Evolutionary conservation across 2,113 vertebrate genomes (phyloP), one percentile per base, ranked within the genome.

Genomic region (Channa argus): DNA sequence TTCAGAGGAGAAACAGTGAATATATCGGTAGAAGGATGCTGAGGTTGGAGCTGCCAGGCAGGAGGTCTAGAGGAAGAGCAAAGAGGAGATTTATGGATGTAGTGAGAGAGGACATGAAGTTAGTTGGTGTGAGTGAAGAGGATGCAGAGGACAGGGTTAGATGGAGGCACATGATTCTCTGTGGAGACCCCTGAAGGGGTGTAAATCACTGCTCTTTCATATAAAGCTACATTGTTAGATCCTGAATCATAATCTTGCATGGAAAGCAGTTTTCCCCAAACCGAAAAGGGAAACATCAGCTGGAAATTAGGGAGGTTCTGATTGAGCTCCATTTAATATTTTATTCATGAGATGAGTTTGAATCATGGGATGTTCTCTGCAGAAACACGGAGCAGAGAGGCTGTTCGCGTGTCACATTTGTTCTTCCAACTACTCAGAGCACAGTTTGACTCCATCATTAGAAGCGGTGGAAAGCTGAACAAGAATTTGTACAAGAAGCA

Each of bases 201-300:
- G 69, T 76, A 67, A 45, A 59, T 79, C 67, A 55, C 7, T 13
- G 5, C 12, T 7, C 11, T 41, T 34, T 34, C 8, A 52, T n/a
- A 24, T 75, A 11, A 62, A n/a, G 66, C 70, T 12, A 0, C 61
- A 14, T 45, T 0, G 38, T 33, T 24, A 50, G 43, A 54, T 43
- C 33, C n/a, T 58, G 53, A 75, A 78, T 82, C 74, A 45, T 69
- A 65, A 84, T 84, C 67, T 34, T 60, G 68, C 78, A 54, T 8
- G 2, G 54, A 38, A 49, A 78, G 72, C 76, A 77, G 3, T 80
- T 85, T 74, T 66, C 24, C 51, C 38, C 51, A 54, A 61, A 55
- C 58, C 47, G 62, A 78, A 80, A 85, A 80, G 65, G 63, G 55
- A 88, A 78, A 86, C 83, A 86, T 83, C 83, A 76, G 83, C 83